These are phyloP conservation scores for Peromyscus eremicus DNA, from an alignment of 2,797 vertebrate species.

Conservation along the genomic window DNA sequence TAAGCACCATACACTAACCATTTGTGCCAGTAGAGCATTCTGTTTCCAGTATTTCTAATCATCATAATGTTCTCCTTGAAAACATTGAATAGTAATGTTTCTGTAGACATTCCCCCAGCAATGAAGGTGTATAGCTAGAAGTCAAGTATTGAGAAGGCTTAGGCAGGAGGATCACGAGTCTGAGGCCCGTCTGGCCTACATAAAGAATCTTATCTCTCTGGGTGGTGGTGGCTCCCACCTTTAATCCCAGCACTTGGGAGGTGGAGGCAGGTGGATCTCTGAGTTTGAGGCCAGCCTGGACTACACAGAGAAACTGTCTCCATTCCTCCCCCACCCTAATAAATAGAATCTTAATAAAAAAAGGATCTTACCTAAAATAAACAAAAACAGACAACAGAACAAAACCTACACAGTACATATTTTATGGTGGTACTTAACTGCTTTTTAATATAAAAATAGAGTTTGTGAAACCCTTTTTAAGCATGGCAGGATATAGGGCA, in stretches of 20 bases:
- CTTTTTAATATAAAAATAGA: constrained; percentile 42
- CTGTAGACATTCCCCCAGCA: not conserved
- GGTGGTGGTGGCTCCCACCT: not conserved
- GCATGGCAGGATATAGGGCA: not conserved
- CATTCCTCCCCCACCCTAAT: too few species aligned
- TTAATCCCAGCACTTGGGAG: not conserved
- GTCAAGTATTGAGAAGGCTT: not conserved
- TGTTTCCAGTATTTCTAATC: not conserved
- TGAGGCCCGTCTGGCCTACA: not conserved
- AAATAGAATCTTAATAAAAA: not conserved
- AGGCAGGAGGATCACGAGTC: not conserved
- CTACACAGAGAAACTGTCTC: not conserved
- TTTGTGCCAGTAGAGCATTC: not conserved
- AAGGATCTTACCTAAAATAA: not conserved
- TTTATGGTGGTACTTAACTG: not conserved
- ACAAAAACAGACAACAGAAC: not conserved
- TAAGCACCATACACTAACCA: not conserved
- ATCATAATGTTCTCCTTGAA: not conserved
- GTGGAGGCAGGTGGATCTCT: not conserved
- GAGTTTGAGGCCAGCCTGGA: not conserved
- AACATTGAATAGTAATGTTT: too few species aligned
- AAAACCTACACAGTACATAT: not conserved
- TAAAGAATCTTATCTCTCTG: not conserved
- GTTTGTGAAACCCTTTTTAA: constrained; percentile 29
- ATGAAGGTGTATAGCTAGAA: not conserved